Conservation (phyloP, 2,797 vertebrate species). For the Choloepus didactylus region DNA sequence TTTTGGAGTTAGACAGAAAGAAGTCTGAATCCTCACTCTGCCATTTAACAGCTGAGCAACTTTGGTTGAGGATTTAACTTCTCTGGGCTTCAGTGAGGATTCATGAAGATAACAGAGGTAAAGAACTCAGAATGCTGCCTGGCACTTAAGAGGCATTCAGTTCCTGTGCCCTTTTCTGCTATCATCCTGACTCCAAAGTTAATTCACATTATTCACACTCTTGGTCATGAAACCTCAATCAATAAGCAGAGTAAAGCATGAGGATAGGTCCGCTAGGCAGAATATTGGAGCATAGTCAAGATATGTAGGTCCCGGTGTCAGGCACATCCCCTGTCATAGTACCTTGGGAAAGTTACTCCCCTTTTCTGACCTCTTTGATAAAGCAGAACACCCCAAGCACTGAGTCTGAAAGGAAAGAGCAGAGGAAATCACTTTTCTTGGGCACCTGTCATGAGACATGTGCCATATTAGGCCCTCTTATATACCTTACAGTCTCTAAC, state of each 20-base stretch:
- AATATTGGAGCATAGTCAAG: slow-evolving; percentile 2
- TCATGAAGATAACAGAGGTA: slow-evolving; percentile 52
- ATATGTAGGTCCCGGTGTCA: not conserved
- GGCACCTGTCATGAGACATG: not conserved
- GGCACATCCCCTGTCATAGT: not conserved
- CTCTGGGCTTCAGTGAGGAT: slow-evolving; percentile 49
- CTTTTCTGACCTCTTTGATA: slow-evolving; percentile 31
- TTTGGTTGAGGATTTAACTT: slow-evolving; percentile 43
- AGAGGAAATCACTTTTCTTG: slow-evolving; percentile 54
- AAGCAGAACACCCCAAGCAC: slow-evolving; percentile 22
- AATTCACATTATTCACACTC: slow-evolving; percentile 37
- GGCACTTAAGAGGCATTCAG: slow-evolving; percentile 27
- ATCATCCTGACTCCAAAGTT: slow-evolving; percentile 48
- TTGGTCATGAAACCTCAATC: slow-evolving; percentile 5
- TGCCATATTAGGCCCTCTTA: not conserved
- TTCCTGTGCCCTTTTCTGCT: slow-evolving; percentile 37
- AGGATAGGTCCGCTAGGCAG: slow-evolving; percentile 23
- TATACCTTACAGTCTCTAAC: not conserved
- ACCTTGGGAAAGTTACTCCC: not conserved
- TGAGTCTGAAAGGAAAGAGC: slow-evolving; percentile 55
- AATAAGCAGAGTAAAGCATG: not conserved
- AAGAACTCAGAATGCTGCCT: slow-evolving; percentile 15
- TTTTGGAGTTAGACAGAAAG: slow-evolving; percentile 31
- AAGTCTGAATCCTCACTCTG: slow-evolving; percentile 57
- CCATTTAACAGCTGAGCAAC: slow-evolving; percentile 54